Evolutionary conservation across 2,113 vertebrate species (phyloP).

Genomic region (Hylia prasina): DNA sequence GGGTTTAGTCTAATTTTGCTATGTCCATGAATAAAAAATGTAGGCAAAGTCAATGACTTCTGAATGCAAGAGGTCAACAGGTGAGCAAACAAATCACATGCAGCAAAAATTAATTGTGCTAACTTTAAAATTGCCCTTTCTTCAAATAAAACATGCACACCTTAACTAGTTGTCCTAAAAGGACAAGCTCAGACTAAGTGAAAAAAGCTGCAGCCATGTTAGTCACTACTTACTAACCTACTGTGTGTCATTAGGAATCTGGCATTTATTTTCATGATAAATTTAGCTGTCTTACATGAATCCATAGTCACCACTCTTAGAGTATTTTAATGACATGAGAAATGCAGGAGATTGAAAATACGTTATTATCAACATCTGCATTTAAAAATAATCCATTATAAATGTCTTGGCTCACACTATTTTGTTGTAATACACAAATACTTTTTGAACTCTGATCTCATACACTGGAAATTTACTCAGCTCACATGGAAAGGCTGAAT

Average conservation of each 20-base stretch:
- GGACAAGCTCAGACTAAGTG: background rate
- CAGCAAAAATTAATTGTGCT: background rate
- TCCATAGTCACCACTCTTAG: background rate
- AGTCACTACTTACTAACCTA: background rate
- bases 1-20: background rate
- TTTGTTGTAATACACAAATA: background rate
- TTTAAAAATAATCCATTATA: background rate
- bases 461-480: background rate
- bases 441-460: background rate
- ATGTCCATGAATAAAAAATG: background rate
- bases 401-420: background rate
- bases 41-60: background rate
- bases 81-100: background rate
- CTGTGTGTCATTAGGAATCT: background rate
- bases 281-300: background rate
- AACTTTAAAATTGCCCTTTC: background rate
- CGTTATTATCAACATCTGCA: background rate
- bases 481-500: background rate
- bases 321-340: background rate
- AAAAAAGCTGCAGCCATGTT: background rate
- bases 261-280: background rate
- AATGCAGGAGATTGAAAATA: background rate
- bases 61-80: background rate
- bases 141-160: background rate
- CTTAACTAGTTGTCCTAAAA: background rate